phyloP scores from a whole-genome alignment of 2,888 invertebrate species.

The Heliothis peltigera region DNA sequence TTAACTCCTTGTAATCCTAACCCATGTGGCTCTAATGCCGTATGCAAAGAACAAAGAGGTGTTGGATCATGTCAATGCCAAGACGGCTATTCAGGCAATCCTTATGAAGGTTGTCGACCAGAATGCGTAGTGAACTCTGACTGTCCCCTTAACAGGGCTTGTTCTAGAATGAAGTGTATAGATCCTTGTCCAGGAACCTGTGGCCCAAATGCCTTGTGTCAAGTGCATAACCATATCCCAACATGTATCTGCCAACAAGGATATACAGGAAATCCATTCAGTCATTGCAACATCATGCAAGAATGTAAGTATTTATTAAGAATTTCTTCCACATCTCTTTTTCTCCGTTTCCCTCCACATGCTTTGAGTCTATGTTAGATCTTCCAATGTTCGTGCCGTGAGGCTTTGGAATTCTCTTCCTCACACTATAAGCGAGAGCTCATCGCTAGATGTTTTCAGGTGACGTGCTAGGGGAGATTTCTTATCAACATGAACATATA shows the following conservation, averaged over 20 bases:
- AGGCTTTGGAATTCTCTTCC: too few species aligned
- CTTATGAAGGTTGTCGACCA: slow-evolving; percentile 94
- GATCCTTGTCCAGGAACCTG: slow-evolving; percentile 95
- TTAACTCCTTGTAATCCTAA: slow-evolving; percentile 91
- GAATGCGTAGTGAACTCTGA: slow-evolving; percentile 93
- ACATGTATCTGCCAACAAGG: slow-evolving; percentile 92
- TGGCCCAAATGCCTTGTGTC: slow-evolving; percentile 93
- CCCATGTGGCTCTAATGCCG: slow-evolving; percentile 91
- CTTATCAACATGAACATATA: too few species aligned
- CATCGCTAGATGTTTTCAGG: too few species aligned
- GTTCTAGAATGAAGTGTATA: slow-evolving; percentile 93
- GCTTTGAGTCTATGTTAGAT: too few species aligned
- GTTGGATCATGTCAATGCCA: slow-evolving; percentile 92
- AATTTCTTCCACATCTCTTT: too few species aligned
- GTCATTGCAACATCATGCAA: slow-evolving; percentile 87
- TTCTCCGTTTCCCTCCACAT: too few species aligned
- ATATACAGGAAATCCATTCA: slow-evolving; percentile 92
- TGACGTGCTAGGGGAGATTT: too few species aligned
- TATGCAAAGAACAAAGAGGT: slow-evolving; percentile 90
- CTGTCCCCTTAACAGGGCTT: slow-evolving; percentile 92
- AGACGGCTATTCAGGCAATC: slow-evolving; percentile 92
- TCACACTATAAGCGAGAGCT: too few species aligned
- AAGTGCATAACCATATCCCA: slow-evolving; percentile 93
- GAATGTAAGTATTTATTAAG: slow-evolving; percentile 77
- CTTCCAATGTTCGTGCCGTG: too few species aligned